phyloP scores from a whole-genome alignment of 1,140 invertebrate species.

The Drosophila punjabiensis region DNA sequence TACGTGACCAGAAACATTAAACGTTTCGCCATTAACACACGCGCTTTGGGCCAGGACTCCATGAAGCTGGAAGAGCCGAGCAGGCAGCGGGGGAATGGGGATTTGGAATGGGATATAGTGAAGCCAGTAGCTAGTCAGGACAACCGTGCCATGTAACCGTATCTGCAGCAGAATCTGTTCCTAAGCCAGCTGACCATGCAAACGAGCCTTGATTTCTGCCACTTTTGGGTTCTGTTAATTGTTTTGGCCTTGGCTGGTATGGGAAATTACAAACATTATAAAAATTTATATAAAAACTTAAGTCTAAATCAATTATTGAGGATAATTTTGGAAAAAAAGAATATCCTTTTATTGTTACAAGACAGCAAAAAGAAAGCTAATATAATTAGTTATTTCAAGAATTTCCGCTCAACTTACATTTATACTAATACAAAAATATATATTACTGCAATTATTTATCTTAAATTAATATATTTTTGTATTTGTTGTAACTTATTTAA shows the following conservation, averaged over 20 bases:
- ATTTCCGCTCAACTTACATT: no score
- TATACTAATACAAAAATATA: no score
- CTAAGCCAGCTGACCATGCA: conserved; percentile 26
- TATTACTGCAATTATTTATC: no score
- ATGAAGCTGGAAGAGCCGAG: neutral
- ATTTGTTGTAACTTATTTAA: no score
- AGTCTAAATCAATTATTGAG: neutral
- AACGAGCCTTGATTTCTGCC: conserved; percentile 24
- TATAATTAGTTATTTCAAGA: no score
- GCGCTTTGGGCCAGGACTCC: conserved; percentile 47
- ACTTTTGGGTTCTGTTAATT: conserved; percentile 5
- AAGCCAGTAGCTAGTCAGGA: conserved; percentile 3
- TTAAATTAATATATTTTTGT: no score
- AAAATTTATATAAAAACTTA: neutral
- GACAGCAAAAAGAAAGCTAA: neutral
- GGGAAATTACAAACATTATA: neutral
- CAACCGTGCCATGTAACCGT: conserved; percentile 23
- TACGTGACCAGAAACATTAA: conserved; percentile 84
- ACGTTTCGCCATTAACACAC: conserved; percentile 80
- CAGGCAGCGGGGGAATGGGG: neutral
- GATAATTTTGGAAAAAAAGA: neutral
- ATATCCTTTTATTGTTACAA: neutral
- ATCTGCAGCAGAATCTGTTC: conserved; percentile 20
- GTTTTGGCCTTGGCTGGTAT: conserved; percentile 2
- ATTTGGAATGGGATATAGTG: conserved; percentile 12